A percentile compares a stretch with the other conserved stretches of the same genome.
phyloP scores from a whole-genome alignment of 64 coral and sea anemone genomes.

The Actinia tenebrosa region DNA sequence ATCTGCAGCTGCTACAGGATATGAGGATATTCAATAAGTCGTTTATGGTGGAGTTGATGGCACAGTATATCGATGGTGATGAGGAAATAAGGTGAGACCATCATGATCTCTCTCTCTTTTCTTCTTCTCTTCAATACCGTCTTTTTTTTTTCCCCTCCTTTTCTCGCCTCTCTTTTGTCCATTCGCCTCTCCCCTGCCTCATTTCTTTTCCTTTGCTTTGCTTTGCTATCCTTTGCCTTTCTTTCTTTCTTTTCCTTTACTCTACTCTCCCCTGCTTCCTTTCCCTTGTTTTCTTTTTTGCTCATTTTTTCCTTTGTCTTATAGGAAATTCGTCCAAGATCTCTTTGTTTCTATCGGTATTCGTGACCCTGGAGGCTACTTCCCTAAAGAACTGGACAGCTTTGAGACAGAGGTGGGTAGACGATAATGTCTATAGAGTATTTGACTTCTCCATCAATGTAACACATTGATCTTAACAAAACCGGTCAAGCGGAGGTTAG shows the following conservation, averaged over 20 bases:
- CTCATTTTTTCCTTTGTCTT: neutral
- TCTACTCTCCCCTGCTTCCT: neutral
- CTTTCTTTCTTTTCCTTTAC: too few species aligned
- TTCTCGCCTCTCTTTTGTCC: too few species aligned
- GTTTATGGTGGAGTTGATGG: slow-evolving; percentile 84
- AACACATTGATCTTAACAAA: too few species aligned
- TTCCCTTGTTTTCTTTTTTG: neutral
- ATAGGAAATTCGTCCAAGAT: slow-evolving; percentile 68
- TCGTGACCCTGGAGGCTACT: slow-evolving; percentile 72
- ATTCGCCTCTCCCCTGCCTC: too few species aligned
- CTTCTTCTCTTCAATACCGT: too few species aligned
- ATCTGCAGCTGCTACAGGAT: slow-evolving; percentile 59
- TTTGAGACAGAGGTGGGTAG: slow-evolving; percentile 69
- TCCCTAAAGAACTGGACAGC: slow-evolving; percentile 76
- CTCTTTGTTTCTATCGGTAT: slow-evolving; percentile 75
- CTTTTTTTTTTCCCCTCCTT: too few species aligned
- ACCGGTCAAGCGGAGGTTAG: too few species aligned
- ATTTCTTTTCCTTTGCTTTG: too few species aligned
- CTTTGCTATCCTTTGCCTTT: too few species aligned
- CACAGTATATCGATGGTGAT: slow-evolving; percentile 86
- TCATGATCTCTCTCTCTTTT: neutral
- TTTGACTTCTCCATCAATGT: too few species aligned
- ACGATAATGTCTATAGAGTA: too few species aligned
- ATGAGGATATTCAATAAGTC: slow-evolving; percentile 68
- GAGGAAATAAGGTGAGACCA: slow-evolving; percentile 74